phyloP scores from a whole-genome alignment of 1,140 invertebrate species.

The Reticulitermes speratus region DNA sequence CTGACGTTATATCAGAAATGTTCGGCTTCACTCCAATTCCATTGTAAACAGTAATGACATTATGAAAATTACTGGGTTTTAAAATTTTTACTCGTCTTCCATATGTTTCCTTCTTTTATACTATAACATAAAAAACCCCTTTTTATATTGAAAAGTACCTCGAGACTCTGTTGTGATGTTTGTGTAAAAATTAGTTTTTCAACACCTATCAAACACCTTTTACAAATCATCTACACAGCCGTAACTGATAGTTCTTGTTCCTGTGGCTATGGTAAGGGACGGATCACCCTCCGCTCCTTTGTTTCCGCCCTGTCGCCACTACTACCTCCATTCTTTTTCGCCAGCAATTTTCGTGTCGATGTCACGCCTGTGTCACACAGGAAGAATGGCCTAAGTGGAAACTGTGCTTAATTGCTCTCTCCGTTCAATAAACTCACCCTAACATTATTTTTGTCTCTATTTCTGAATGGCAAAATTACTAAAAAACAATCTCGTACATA shows the following conservation, averaged over 20 bases:
- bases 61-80: not conserved
- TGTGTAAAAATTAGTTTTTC: conserved; percentile 22
- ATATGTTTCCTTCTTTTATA: conserved; percentile 12
- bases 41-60: not conserved
- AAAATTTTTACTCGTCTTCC: conserved; percentile 14
- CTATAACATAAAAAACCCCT: not conserved
- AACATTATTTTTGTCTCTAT: no score
- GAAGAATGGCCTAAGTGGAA: not conserved
- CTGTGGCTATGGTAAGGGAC: not conserved
- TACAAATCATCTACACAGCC: not conserved
- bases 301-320: conserved; percentile 24
- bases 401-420: not conserved
- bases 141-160: not conserved
- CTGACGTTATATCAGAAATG: not conserved
- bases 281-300: not conserved
- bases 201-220: conserved; percentile 21
- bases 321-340: conserved; percentile 14
- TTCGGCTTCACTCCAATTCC: not conserved
- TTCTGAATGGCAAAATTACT: no score
- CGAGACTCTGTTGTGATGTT: conserved; percentile 4
- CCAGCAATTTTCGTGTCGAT: conserved; percentile 23
- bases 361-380: not conserved
- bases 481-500: no score
- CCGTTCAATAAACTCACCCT: no score
- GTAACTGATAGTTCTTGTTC: conserved; percentile 14